Percentiles rank a stretch among this genome's conserved stretches.
phyloP scores from a whole-genome alignment of 2,888 invertebrate species.

The Apomyelois bistriatella region DNA sequence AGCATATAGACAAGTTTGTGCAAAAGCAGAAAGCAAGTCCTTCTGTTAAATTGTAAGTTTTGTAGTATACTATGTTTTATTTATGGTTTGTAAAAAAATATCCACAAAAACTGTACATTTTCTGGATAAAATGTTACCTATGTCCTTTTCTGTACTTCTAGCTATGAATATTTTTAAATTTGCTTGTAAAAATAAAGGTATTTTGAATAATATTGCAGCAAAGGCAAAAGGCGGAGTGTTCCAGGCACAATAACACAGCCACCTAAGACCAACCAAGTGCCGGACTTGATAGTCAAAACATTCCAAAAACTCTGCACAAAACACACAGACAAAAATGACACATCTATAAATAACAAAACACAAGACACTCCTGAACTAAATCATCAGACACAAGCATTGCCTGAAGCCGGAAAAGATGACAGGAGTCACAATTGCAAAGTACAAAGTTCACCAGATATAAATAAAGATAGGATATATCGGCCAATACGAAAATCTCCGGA shows the following conservation, averaged over 20 bases:
- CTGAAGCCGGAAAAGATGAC: background rate
- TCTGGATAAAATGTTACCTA: no score
- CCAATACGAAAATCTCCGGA: background rate
- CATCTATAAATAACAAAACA: background rate
- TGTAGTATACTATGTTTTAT: background rate
- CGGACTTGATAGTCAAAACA: conserved; percentile 7
- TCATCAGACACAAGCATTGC: background rate
- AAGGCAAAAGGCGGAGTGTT: conserved; percentile 63
- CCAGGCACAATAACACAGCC: conserved; percentile 25
- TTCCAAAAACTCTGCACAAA: background rate
- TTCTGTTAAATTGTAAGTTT: conserved; percentile 49
- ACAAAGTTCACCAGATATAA: background rate
- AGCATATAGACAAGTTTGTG: conserved; percentile 68
- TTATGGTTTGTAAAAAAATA: no score
- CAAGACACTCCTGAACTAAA: background rate
- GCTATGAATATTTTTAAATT: no score
- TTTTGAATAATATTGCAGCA: conserved; percentile 33
- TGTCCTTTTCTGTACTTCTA: no score
- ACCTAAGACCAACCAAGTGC: background rate
- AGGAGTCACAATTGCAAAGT: background rate
- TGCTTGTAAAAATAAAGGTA: no score
- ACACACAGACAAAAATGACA: no score
- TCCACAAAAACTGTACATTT: no score
- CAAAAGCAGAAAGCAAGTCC: conserved; percentile 50
- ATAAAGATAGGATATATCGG: background rate